Conservation (phyloP, 2,888 invertebrate genomes). For the Clitarchus hookeri region DNA sequence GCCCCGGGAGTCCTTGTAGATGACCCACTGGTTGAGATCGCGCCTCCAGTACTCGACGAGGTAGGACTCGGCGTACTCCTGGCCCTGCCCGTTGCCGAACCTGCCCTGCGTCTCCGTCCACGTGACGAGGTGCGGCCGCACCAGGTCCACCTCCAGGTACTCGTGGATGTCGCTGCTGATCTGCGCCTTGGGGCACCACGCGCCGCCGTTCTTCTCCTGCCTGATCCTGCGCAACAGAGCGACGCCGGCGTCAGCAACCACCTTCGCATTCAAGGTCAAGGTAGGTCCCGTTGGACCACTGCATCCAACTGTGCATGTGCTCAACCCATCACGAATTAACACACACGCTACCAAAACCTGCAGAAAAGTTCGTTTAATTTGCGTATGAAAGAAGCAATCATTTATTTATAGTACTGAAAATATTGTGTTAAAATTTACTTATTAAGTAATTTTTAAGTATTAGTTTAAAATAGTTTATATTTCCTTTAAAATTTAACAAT, state of each 20-base stretch:
- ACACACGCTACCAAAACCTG: no score
- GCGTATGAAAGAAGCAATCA: no score
- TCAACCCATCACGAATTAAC: no score
- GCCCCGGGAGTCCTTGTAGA: slow-evolving; percentile 78
- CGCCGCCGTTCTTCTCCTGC: slow-evolving; percentile 84
- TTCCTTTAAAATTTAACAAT: no score
- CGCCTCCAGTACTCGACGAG: slow-evolving; percentile 80
- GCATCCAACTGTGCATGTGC: no score
- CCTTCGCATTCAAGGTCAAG: background rate
- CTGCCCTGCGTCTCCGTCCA: slow-evolving; percentile 88
- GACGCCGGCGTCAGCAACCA: no score
- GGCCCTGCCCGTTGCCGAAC: slow-evolving; percentile 88
- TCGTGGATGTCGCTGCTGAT: slow-evolving; percentile 77
- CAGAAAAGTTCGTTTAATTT: no score
- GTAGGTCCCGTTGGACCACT: no score
- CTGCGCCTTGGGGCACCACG: slow-evolving; percentile 88
- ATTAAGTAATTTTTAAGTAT: no score
- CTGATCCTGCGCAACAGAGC: slow-evolving; percentile 67
- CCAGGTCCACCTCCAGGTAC: slow-evolving; percentile 81
- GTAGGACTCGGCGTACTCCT: slow-evolving; percentile 85
- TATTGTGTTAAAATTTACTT: no score
- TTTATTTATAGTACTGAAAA: no score
- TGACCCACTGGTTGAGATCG: slow-evolving; percentile 70
- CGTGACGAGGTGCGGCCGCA: slow-evolving; percentile 75
- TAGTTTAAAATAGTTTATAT: no score